Evolutionary conservation across 2,113 vertebrate species (phyloP).

Genomic region (Myxocyprinus asiaticus): DNA sequence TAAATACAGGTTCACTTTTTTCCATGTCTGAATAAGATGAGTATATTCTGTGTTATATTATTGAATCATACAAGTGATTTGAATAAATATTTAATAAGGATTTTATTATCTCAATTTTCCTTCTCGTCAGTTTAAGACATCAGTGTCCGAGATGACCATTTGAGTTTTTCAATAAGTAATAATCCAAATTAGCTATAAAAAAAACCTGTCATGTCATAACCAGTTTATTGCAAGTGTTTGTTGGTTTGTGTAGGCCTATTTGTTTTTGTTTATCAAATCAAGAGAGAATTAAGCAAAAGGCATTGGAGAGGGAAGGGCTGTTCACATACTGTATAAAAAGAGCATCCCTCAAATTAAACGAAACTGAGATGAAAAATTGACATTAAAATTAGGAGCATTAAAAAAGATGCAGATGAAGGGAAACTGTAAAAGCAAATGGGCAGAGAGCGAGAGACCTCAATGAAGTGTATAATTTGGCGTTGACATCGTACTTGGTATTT

Average conservation of each 20-base stretch:
- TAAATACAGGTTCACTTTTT: too few relatives aligned
- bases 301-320: neutral
- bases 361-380: slow-evolving; percentile 9
- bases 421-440: slow-evolving; percentile 17
- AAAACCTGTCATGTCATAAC: neutral
- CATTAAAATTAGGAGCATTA: slow-evolving; percentile 8
- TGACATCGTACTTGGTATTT: slow-evolving; percentile 72
- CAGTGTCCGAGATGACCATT: neutral
- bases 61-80: neutral
- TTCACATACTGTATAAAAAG: slow-evolving; percentile 18
- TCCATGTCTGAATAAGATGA: too few relatives aligned
- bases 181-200: neutral
- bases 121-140: neutral
- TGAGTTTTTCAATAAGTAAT: neutral
- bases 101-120: neutral
- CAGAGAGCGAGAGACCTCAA: slow-evolving; percentile 49
- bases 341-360: neutral
- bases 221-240: neutral
- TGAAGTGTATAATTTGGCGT: slow-evolving; percentile 66
- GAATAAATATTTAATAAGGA: neutral
- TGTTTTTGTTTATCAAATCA: slow-evolving; percentile 1
- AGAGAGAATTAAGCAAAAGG: neutral
- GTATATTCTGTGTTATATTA: too few relatives aligned
- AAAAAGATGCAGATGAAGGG: slow-evolving; percentile 18
- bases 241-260: neutral